Evolutionary conservation across 2,888 invertebrate genomes (phyloP), one percentile per base, ranked within the genome.

Genomic region (Lottia scabra): DNA sequence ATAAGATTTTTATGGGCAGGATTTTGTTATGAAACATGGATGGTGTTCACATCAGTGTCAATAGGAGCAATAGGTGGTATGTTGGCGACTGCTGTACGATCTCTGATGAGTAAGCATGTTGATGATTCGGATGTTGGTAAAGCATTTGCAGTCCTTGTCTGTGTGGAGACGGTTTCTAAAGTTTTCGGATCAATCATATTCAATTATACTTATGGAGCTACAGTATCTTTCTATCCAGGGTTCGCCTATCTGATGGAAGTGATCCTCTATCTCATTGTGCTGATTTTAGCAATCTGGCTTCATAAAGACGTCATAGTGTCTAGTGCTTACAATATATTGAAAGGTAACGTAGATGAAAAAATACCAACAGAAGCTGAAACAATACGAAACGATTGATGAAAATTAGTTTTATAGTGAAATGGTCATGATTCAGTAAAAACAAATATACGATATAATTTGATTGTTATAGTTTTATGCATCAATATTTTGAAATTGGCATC

Each of bases 31-130:
- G 82, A 76, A 66, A 70, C 76, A 0, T 85, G 84, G 84, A 81
- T 85, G 80, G 81, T 88, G 0, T 88, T 82, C 78, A 64, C 82
- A 13, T 81, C 85, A 1, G 83, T 85, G 6, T 73, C 81, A 15
- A 66, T 87, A 1, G 84, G 86, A 13, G 81, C 82, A 63, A 78
- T 84, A 10, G 83, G 81, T 19, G 86, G 86, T 12, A 75, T 88
- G 26, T 81, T 87, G 23, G 83, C 86, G 48, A 83, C 83, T 0
- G 85, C 87, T 27, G 72, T 82, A 44, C 83, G 88, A 69, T 88
- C 88, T n/a, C n/a, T n/a, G n/a, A 0, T 73, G 87, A 88, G 88
- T 74, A 89, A 89, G 75, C 75, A 82, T 5, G 87, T 87, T 12
- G 73, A 78, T 23, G 85, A 87, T 30, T 81, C 87, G 64, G 89